Conservation (phyloP, 2,113 vertebrate species). For the Spheniscus mendiculus region DNA sequence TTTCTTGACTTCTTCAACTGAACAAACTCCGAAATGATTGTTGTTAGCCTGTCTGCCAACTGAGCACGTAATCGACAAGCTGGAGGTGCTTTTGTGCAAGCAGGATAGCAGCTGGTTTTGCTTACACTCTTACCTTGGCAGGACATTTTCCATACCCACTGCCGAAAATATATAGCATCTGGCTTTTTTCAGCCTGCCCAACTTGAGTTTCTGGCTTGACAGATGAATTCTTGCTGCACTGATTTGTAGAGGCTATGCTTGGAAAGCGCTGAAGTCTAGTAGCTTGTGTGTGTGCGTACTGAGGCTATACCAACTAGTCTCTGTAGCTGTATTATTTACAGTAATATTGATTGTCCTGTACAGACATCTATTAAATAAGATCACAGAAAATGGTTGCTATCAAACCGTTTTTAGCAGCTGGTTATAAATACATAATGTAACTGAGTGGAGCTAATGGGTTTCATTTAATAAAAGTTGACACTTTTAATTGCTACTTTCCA, state of each 20-base stretch:
- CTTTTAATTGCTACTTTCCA: not conserved
- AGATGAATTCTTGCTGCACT: not conserved
- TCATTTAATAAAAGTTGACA: not conserved
- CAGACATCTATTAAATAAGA: not conserved
- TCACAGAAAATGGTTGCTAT: not conserved
- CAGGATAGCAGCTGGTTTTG: conserved; percentile 54
- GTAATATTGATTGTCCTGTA: not conserved
- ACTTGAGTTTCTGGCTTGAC: not conserved
- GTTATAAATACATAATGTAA: not conserved
- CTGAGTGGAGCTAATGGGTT: not conserved
- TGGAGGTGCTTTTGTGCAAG: conserved; percentile 46
- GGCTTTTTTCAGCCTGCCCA: not conserved
- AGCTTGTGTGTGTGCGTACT: not conserved
- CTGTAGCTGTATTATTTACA: not conserved
- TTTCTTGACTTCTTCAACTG: conserved; percentile 7
- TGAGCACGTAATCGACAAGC: conserved; percentile 13
- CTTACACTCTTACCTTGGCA: conserved; percentile 50
- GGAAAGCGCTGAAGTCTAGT: not conserved
- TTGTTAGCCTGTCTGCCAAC: not conserved
- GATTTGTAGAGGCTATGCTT: not conserved
- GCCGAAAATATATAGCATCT: conserved; percentile 38
- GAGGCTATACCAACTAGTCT: not conserved
- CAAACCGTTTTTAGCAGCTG: not conserved
- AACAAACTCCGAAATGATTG: not conserved
- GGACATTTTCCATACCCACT: conserved; percentile 40